Evolutionary conservation across 2,797 vertebrate genomes (phyloP), one percentile per base, ranked within the genome.

Genomic region (Cyprinella venusta): DNA sequence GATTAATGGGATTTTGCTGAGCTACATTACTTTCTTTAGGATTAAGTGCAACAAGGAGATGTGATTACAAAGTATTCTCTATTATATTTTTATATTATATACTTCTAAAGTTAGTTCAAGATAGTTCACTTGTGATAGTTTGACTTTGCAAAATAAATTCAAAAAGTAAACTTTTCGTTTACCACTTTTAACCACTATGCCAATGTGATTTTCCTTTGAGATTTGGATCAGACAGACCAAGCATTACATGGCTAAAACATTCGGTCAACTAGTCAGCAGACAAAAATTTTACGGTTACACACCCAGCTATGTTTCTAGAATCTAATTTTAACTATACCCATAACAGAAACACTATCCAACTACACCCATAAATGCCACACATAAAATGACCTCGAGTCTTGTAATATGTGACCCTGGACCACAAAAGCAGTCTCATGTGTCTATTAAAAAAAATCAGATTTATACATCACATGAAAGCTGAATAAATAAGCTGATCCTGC

Each of bases 61-160:
- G 61, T 1, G 9, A 78, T 33, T 36, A 65, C 24, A 48, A 30
- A 4, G 18, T 33, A 30, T n/a, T n/a, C n/a, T n/a, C n/a, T n/a
- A n/a, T n/a, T n/a, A n/a, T n/a, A n/a, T 45, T 5, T 42, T 71
- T 67, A 16, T 67, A 79, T 67, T 70, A 45, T 80, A 45, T 59
- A 59, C 6, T 21, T 40, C 36, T 36, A 54, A 36, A 54, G 19
- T 38, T 38, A 13, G 50, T 52, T 72, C 16, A 48, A 48, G 13
- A 48, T 48, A 15, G 13, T 48, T 15, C 15, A 48, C 45, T 8
- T 8, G 38, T 8, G 8, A 30, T 30, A 30, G 26, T 30, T 63
- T 48, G 3, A 61, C 16, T 64, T 72, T 0, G 12, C 18, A 15
- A 71, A 40, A 70, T 8, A n/a, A 16, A 75, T 33, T 19, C 2